Percentiles rank a stretch among this genome's conserved stretches.
Evolutionary conservation across 2,797 vertebrate genomes (phyloP).

Genomic region (Thripadectes ignobilis): DNA sequence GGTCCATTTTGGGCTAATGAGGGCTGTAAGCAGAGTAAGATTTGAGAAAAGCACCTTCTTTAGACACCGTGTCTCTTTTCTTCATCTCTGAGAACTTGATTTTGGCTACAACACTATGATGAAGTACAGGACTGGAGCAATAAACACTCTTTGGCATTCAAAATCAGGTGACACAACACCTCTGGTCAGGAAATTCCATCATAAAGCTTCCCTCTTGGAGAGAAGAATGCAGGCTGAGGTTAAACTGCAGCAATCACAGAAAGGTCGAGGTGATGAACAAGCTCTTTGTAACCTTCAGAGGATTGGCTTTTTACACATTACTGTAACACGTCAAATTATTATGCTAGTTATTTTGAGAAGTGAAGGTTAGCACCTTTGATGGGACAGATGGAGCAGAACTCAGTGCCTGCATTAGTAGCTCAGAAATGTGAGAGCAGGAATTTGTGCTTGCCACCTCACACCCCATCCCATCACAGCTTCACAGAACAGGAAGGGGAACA

Average conservation of each 20-base stretch:
- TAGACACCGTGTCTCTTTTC: neutral
- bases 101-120: neutral
- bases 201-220: neutral
- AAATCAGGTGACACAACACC: neutral
- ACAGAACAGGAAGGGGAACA: neutral
- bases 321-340: neutral
- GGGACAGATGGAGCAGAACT: neutral
- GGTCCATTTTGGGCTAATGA: neutral
- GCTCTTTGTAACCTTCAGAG: neutral
- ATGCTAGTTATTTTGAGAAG: neutral
- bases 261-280: neutral
- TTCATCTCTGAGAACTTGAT: neutral
- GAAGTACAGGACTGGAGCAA: neutral
- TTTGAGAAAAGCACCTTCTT: neutral
- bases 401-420: accelerated
- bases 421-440: neutral
- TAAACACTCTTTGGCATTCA: neutral
- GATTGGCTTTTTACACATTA: neutral
- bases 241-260: neutral
- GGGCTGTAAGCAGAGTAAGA: neutral
- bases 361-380: neutral
- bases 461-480: accelerated
- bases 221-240: neutral
- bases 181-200: neutral
- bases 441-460: neutral